These are phyloP conservation scores for Lichenostomus cassidix DNA, from an alignment of 2,113 vertebrate species.

Conservation along the genomic window DNA sequence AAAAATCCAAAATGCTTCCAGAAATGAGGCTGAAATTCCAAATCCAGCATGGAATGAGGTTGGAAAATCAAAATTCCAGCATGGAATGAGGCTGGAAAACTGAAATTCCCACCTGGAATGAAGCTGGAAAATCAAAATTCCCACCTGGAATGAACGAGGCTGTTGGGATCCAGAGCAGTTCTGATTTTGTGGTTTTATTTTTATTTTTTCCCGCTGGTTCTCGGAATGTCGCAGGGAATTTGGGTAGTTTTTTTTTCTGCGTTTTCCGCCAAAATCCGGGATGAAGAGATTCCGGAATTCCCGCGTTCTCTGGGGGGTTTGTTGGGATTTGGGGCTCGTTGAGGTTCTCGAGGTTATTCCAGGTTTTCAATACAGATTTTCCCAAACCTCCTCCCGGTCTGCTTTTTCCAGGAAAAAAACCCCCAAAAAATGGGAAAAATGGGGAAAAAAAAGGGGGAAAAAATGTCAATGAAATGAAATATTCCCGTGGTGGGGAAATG, in stretches of 20 bases:
- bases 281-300: not conserved
- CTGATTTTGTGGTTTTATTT: not conserved
- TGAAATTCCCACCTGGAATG: not conserved
- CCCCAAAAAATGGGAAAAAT: not conserved
- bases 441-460: rapidly evolving
- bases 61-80: not conserved
- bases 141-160: not conserved
- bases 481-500: not conserved
- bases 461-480: rapidly evolving
- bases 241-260: too few species aligned
- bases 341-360: not conserved
- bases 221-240: too few species aligned
- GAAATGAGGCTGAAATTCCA: too few species aligned
- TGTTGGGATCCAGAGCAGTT: not conserved
- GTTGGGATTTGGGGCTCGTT: not conserved
- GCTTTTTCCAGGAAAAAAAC: not conserved
- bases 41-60: not conserved
- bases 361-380: not conserved
- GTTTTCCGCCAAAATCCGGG: not conserved
- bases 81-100: not conserved
- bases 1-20: not conserved
- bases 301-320: not conserved
- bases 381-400: not conserved
- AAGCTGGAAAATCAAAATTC: not conserved
- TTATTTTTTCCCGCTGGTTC: too few species aligned